These are phyloP conservation scores for Nemoura dubitans DNA, from an alignment of 2,888 invertebrate genomes.

Conservation along the genomic window DNA sequence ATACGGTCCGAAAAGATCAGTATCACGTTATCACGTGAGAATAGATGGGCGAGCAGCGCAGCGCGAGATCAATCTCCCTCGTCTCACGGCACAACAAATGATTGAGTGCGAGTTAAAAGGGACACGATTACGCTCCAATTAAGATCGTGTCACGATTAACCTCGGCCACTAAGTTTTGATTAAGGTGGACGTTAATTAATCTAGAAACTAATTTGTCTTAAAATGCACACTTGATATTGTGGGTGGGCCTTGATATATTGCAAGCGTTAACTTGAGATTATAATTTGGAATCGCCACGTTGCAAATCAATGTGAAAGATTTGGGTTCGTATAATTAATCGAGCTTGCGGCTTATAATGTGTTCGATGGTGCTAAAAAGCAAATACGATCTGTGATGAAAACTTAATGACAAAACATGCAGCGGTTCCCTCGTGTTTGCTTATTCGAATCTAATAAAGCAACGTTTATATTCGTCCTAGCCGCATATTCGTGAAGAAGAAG, in stretches of 20 bases:
- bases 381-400: not conserved
- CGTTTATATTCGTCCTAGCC: no score
- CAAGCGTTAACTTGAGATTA: not conserved
- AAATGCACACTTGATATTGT: not conserved
- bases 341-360: not conserved
- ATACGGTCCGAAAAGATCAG: not conserved
- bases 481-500: no score
- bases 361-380: not conserved
- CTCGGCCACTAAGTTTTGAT: not conserved
- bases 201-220: not conserved
- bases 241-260: not conserved
- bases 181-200: constrained; percentile 12
- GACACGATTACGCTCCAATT: not conserved
- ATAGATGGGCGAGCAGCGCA: not conserved
- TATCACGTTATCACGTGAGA: not conserved
- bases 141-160: not conserved
- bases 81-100: not conserved
- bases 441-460: no score
- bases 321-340: not conserved
- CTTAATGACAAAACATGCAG: no score
- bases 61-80: not conserved
- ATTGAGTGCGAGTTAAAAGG: constrained; percentile 5
- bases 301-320: not conserved
- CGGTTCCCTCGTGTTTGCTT: not conserved
- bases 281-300: not conserved